Evolutionary conservation across 2,797 vertebrate genomes (phyloP).

Genomic region (Chelon labrosus): DNA sequence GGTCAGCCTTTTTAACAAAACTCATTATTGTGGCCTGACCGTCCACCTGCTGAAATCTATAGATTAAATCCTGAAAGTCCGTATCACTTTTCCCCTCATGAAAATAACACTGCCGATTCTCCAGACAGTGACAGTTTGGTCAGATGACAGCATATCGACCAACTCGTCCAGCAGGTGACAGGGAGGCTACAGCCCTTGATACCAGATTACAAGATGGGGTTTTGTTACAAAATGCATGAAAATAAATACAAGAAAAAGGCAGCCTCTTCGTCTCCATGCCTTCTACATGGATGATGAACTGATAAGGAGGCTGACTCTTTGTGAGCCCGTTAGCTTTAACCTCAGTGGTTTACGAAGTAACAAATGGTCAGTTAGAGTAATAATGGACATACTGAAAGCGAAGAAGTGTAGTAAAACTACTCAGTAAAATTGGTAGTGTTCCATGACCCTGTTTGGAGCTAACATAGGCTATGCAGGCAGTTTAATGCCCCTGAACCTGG

Average conservation of each 20-base stretch:
- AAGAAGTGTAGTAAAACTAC: conserved; percentile 13
- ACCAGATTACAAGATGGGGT: too few species aligned
- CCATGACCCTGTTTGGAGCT: conserved; percentile 24
- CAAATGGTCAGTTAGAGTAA: conserved; percentile 1
- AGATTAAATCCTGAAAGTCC: too few species aligned
- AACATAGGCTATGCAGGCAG: conserved; percentile 38
- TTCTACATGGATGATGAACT: neutral
- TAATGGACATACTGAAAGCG: conserved; percentile 27
- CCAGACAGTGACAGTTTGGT: too few species aligned
- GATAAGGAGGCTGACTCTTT: neutral
- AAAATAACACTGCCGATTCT: too few species aligned
- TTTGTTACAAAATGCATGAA: too few species aligned
- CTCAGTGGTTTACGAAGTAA: neutral
- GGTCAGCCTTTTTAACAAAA: too few species aligned
- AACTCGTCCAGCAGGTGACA: too few species aligned
- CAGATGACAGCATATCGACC: too few species aligned
- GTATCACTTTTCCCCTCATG: too few species aligned
- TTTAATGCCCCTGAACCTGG: conserved; percentile 58
- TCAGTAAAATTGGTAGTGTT: conserved; percentile 34
- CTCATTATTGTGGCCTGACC: too few species aligned
- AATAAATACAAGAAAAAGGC: neutral
- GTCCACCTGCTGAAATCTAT: too few species aligned
- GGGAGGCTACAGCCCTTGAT: too few species aligned
- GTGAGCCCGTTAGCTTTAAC: neutral
- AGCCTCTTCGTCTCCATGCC: neutral